Conservation (phyloP, 2,797 vertebrate genomes). For the Scomberomorus guttatus region DNA sequence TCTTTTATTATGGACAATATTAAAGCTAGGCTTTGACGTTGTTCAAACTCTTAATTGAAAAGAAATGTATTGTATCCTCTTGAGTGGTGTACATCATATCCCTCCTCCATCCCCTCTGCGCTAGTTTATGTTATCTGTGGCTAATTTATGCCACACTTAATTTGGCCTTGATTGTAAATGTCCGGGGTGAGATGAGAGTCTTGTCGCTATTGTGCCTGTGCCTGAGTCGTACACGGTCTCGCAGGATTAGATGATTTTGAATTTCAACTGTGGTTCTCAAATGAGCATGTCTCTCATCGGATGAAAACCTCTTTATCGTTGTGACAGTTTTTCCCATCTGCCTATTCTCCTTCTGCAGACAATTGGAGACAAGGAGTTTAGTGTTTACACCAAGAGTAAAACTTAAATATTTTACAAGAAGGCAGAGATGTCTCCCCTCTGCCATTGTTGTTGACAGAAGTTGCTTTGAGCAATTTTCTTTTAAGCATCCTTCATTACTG, state of each 20-base stretch:
- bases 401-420: slow-evolving; percentile 64
- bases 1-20: slow-evolving; percentile 82
- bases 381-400: slow-evolving; percentile 61
- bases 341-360: slow-evolving; percentile 54
- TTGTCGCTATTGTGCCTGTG: slow-evolving; percentile 76
- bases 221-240: slow-evolving; percentile 71
- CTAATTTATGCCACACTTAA: slow-evolving; percentile 88
- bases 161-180: slow-evolving; percentile 86
- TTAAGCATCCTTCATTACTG: slow-evolving; percentile 78
- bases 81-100: slow-evolving; percentile 84
- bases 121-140: slow-evolving; percentile 83
- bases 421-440: slow-evolving; percentile 59
- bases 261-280: slow-evolving; percentile 63
- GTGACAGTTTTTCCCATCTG: slow-evolving; percentile 67
- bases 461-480: slow-evolving; percentile 73
- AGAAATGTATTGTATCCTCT: slow-evolving; percentile 85
- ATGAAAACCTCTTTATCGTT: slow-evolving; percentile 67
- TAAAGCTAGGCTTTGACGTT: slow-evolving; percentile 78
- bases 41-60: slow-evolving; percentile 83
- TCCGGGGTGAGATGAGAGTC: slow-evolving; percentile 82
- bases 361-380: slow-evolving; percentile 50
- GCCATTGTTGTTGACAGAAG: slow-evolving; percentile 70
- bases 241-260: slow-evolving; percentile 71
- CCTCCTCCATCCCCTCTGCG: slow-evolving; percentile 79
- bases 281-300: slow-evolving; percentile 63